These are phyloP conservation scores for Peromyscus melanophrys DNA, from an alignment of 2,797 vertebrate genomes.

Conservation along the genomic window DNA sequence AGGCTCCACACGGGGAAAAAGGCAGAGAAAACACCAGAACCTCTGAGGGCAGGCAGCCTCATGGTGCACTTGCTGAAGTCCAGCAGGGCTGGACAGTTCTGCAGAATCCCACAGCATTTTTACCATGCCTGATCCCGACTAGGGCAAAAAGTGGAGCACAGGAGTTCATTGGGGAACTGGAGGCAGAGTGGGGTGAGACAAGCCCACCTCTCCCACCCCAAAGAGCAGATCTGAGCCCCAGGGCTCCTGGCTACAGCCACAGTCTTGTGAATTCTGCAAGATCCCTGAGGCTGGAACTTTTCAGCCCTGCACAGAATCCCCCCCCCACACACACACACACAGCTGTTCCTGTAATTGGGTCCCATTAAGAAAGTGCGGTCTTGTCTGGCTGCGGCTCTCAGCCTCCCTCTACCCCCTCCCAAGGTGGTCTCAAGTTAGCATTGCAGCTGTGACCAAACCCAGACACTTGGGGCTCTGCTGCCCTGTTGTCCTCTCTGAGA, in stretches of 20 bases:
- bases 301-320: neutral
- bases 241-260: neutral
- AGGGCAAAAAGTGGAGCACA: fast-evolving
- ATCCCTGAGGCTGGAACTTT: neutral
- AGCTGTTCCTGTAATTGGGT: slow-evolving; percentile 53
- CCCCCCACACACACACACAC: neutral
- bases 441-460: slow-evolving; percentile 17
- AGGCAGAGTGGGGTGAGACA: neutral
- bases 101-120: fast-evolving
- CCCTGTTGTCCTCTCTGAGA: fast-evolving
- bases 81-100: neutral
- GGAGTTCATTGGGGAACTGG: too few species aligned
- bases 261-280: neutral
- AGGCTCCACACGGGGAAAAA: neutral
- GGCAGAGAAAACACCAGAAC: fast-evolving
- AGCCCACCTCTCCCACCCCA: neutral
- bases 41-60: fast-evolving
- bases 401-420: neutral
- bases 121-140: fast-evolving
- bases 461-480: neutral
- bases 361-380: neutral
- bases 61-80: fast-evolving
- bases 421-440: neutral
- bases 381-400: neutral
- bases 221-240: neutral